Base-by-base conservation (phyloP, 2,797 vertebrate species). In the Chromobotia macracanthus region DNA sequence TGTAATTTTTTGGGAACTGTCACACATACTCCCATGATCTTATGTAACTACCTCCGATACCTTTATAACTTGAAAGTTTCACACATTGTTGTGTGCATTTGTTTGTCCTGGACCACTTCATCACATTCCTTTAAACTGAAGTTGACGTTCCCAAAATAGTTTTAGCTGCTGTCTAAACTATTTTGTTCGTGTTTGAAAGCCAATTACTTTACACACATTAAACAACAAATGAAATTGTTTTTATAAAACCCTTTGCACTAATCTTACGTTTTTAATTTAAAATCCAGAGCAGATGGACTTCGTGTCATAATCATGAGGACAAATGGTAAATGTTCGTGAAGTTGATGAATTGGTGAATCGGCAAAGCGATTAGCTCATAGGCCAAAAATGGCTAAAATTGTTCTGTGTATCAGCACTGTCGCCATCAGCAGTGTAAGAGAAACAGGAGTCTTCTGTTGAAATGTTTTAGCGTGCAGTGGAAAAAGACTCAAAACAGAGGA, bases 271-370 rank as follows among this genome's bases (percentile, higher is more conserved):
- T 31, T 61, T 31, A 15, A 1, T 61, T 31, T 28, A 1, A 12
- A 3, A 23, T 28, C 44, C 18, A 28, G 44, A 19, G 41, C 3
- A 44, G 53, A 19, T 21, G 13, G 53, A 23, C 21, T 10, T 41
- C 9, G 16, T 25, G 35, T 56, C 15, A 60, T 63, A 63, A 35
- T 72, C 41, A 46, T 3, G n/a, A 31, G 28, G 23, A 48, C 10
- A 48, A 48, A 60, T 46, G n/a, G 60, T 38, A 63, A 63, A 21
- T 55, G n/a, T 41, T 51, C 18, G 15, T 38, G 5, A 55, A 38
- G 28, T 56, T 70, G 28, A 55, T 71, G n/a, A 38, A 71, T 35
- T 46, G 38, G 23, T 60, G 38, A 60, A n/a, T 3, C n/a, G n/a
- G 21, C 48, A 44, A 8, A 60, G 2, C 21, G 9, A 70, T 12